phyloP scores from a whole-genome alignment of 2,113 vertebrate genomes.

The Anhinga rufa region DNA sequence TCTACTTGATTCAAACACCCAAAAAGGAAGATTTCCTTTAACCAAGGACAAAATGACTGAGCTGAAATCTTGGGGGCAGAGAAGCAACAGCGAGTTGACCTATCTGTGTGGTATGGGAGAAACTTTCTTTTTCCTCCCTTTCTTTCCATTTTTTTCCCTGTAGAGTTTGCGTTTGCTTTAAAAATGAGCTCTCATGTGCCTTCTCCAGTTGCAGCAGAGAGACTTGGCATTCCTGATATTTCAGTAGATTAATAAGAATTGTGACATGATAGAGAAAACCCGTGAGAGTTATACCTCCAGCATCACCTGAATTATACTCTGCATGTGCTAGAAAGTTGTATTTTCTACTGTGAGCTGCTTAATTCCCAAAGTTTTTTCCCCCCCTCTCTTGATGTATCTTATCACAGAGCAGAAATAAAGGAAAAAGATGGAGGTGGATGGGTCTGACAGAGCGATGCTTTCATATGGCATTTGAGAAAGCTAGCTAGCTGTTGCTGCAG shows the following conservation, averaged over 20 bases:
- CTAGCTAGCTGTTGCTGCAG: background rate
- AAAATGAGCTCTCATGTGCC: background rate
- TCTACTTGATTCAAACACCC: background rate
- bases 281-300: background rate
- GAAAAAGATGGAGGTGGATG: background rate
- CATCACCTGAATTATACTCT: background rate
- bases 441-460: background rate
- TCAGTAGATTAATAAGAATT: background rate
- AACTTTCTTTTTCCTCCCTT: background rate
- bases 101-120: background rate
- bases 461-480: background rate
- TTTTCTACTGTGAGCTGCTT: background rate
- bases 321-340: background rate
- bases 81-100: background rate
- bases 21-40: background rate
- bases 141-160: background rate
- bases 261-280: background rate
- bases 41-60: background rate
- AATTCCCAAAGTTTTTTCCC: background rate
- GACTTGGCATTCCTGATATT: background rate
- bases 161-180: background rate
- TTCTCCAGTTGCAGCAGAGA: background rate
- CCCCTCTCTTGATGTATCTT: rapidly evolving
- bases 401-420: background rate
- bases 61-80: background rate